Conservation (phyloP, 2,113 vertebrate species). For the Thamnophis sirtalis region DNA sequence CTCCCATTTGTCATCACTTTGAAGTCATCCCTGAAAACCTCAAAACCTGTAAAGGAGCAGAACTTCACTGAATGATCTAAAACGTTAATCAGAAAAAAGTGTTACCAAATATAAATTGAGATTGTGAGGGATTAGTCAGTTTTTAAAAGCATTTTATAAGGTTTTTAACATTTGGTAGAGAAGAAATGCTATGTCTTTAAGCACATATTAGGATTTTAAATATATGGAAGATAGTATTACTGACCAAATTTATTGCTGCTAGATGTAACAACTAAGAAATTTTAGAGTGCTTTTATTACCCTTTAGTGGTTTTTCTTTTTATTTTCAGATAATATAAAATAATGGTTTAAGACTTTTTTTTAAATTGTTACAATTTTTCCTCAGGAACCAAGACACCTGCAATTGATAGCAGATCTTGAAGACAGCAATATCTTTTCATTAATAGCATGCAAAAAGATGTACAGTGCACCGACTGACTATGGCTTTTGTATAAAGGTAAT, state of each 20-base stretch:
- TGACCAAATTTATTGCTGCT: not conserved
- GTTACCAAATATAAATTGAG: not conserved
- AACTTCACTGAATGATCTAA: not conserved
- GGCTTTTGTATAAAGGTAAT: conserved; percentile 95
- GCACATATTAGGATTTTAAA: not conserved
- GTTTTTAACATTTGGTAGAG: not conserved
- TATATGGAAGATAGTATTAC: not conserved
- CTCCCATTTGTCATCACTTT: not conserved
- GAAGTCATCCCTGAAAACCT: not conserved
- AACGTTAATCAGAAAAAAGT: not conserved
- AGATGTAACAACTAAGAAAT: not conserved
- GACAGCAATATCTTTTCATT: conserved; percentile 90
- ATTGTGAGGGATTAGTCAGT: not conserved
- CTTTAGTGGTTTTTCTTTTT: conserved; percentile 21
- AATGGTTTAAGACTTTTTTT: not conserved
- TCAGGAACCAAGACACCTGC: conserved; percentile 95
- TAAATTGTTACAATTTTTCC: conserved; percentile 1
- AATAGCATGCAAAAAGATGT: conserved; percentile 85
- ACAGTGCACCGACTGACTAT: conserved; percentile 86
- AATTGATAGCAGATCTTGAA: conserved; percentile 90
- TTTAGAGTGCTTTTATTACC: not conserved
- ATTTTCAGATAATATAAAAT: not conserved
- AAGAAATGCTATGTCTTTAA: not conserved
- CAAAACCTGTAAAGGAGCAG: not conserved
- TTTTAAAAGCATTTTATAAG: not conserved